Evolutionary conservation across 2,113 vertebrate genomes (phyloP), one percentile per base, ranked within the genome.

Genomic region (Tichodroma muraria): DNA sequence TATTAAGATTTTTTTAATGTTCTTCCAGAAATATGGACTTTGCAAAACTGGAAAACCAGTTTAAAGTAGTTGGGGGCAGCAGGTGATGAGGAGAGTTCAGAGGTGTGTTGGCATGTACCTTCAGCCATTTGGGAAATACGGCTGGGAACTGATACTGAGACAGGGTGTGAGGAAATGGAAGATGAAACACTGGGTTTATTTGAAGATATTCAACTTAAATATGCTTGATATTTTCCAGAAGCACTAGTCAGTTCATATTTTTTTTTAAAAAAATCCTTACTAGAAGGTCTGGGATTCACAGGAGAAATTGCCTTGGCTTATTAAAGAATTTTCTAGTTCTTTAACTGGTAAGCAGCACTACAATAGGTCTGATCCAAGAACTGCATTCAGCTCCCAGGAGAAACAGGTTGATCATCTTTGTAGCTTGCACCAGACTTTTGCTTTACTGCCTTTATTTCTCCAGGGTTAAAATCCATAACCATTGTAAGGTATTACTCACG

Each of bases 381-480:
- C 40, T 86, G 64, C 44, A 63, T 33, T 72, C 42, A 78, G 2
- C 42, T 85, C 85, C 52, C 56, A 56, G 61, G 49, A 93, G 80
- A 31, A 90, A 20, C 20, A 60, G 37, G 30, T 16, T 3, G 1
- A 24, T 85, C 16, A 12, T 70, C 35, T 82, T 23, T 80, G 57
- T 85, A 85, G 23, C 54, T 77, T 54, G 57, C 28, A 42, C 30
- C 35, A 72, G 53, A 42, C 30, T 77, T 89, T 30, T 61, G 31
- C 24, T 76, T 88, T 76, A 91, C 42, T 85, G 45, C 80, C n/a
- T 88, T 89, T 87, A 68, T 89, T 94, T 93, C 76, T 89, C 66
- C 54, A n/a, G 86, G 45, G 70, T 85, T 79, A 57, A 79, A 87
- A 65, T 82, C 31, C 10, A 21, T 70, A 77, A 24, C 54, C 22